These are phyloP conservation scores for Cantharis rufa DNA, from an alignment of 2,888 invertebrate species.

Conservation along the genomic window DNA sequence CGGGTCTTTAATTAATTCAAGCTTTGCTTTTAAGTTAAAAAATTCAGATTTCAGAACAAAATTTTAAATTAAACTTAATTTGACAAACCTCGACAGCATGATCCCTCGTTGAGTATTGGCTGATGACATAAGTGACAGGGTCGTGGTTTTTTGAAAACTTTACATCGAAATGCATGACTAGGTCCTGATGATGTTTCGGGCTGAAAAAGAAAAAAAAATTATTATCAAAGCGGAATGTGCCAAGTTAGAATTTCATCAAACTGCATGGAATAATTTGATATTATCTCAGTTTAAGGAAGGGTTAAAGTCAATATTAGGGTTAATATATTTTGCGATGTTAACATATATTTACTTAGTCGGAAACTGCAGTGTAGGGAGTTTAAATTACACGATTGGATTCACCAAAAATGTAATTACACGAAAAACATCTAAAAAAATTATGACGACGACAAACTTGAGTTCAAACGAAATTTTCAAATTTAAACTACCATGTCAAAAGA, in stretches of 20 bases:
- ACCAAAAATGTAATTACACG: background rate
- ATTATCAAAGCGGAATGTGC: background rate
- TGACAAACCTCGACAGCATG: constrained; percentile 69
- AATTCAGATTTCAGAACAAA: background rate
- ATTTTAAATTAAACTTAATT: background rate
- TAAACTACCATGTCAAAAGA: background rate
- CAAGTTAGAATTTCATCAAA: background rate
- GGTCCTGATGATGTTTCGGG: constrained; percentile 68
- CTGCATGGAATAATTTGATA: background rate
- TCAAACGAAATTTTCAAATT: background rate
- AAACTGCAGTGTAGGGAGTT: background rate
- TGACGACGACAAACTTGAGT: background rate
- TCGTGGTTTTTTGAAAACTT: constrained; percentile 73
- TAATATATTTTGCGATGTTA: background rate
- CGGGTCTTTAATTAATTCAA: too few relatives aligned
- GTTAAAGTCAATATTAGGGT: background rate
- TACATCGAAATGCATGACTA: constrained; percentile 75
- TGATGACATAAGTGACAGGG: constrained; percentile 81
- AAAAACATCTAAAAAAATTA: background rate
- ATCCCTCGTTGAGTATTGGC: constrained; percentile 74
- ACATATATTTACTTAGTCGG: background rate
- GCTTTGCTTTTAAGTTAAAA: too few relatives aligned
- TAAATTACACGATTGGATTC: background rate
- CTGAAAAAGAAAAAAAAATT: constrained; percentile 58
- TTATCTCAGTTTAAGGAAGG: background rate